A percentile compares a stretch with the other conserved stretches of the same genome.
phyloP scores from a whole-genome alignment of 2,797 vertebrate genomes.

The Pachyuromys duprasi region DNA sequence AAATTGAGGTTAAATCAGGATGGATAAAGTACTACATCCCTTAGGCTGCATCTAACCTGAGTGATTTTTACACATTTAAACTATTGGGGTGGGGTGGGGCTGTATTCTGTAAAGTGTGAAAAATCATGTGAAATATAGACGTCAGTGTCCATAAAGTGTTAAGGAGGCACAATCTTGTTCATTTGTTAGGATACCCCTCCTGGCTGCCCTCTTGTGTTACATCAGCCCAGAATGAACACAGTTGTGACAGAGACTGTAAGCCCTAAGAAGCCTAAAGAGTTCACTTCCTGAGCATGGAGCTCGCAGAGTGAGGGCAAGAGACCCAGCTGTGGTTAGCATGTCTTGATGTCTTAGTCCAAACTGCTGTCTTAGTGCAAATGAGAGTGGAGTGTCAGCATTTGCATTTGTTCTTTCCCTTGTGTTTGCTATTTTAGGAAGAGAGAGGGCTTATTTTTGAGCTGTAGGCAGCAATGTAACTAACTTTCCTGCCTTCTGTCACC shows the following conservation, averaged over 20 bases:
- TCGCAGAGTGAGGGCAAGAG: background rate
- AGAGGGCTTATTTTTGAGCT: background rate
- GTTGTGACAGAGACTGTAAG: background rate
- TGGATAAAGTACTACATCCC: background rate
- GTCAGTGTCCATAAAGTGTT: background rate
- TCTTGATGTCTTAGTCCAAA: background rate
- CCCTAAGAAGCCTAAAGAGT: background rate
- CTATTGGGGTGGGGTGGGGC: background rate
- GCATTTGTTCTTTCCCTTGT: background rate
- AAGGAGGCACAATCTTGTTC: background rate
- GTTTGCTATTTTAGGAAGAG: background rate
- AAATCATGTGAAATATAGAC: background rate
- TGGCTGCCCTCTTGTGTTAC: background rate
- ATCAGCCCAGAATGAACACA: background rate
- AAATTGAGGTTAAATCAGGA: background rate
- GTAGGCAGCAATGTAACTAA: background rate
- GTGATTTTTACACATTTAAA: constrained; percentile 17
- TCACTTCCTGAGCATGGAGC: background rate
- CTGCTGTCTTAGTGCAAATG: background rate
- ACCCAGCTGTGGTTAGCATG: background rate
- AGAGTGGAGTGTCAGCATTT: background rate
- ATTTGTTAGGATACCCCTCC: background rate
- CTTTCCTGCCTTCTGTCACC: background rate
- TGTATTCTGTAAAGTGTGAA: background rate
- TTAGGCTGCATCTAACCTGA: background rate